Evolutionary conservation across 2,113 vertebrate genomes (phyloP), one percentile per base, ranked within the genome.

Genomic region (Sinocyclocheilus grahami): DNA sequence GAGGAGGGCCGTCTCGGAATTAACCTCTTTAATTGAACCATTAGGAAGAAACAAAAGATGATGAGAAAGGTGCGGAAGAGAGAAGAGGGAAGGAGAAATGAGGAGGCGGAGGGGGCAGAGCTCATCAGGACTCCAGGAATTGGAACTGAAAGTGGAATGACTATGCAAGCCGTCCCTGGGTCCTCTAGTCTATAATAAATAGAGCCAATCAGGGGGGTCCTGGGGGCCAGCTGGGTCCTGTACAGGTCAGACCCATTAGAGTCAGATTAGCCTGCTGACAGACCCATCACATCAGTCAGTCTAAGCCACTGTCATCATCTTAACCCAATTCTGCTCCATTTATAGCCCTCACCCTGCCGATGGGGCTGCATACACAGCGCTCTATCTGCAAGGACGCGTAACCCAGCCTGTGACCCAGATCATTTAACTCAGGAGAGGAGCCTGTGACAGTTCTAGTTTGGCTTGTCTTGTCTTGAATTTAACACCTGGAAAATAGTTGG

Each of bases 21-120:
- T 96, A 96, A 95, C 94, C 95, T 90, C 86, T 93, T 94, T 96
- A 96, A 95, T 95, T 95, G 95, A 94, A 92, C 91, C 92, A 95
- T 95, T 95, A 95, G 89, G 86, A 92, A 92, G 93, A 92, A 93
- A 92, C 93, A 94, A 89, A 92, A 93, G 92, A 65, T 67, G 81
- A 77, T 86, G 87, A 81, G 89, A 89, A 85, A 86, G 65, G 87
- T 60, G 84, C 30, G 85, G 87, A 87, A 83, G 87, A 53, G 72
- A 79, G 20, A 55, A 77, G 46, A 78, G 72, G 24, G 58, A 55
- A 63, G 53, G 42, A 86, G 84, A 24, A 42, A 62, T 24, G 48
- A 69, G 80, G 65, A 48, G 53, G 48, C n/a, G 69, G 24, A 42
- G 86, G 86, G 60, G 82, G 88, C 63, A 63, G 42, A 91, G 89